phyloP scores from a whole-genome alignment of 2,113 vertebrate species.

The Taxidea taxus region DNA sequence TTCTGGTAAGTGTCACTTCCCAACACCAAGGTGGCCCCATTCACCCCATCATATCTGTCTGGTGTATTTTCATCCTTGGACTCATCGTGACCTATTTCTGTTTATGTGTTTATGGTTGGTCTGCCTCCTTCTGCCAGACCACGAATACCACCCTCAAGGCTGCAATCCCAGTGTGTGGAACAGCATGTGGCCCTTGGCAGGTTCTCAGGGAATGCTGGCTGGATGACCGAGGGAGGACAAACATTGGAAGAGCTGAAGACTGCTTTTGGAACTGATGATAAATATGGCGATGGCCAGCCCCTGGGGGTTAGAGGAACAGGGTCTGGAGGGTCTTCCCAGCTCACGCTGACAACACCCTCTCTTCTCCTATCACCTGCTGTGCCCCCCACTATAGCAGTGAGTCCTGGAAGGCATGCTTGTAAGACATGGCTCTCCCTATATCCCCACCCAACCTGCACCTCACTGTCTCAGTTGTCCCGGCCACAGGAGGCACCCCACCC shows the following conservation, averaged over 20 bases:
- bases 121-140: neutral
- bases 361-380: neutral
- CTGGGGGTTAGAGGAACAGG: neutral
- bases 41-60: neutral
- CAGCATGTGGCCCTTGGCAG: rapidly evolving
- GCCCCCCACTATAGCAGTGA: neutral
- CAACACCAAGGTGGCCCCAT: neutral
- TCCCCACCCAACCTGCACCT: neutral
- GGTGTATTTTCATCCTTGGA: neutral
- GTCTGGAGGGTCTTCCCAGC: neutral
- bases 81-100: neutral
- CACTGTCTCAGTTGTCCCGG: neutral
- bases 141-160: neutral
- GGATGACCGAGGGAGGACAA: neutral
- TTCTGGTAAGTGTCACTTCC: neutral
- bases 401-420: neutral
- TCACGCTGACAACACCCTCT: neutral
- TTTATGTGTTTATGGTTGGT: neutral
- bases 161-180: too few species aligned
- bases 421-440: neutral
- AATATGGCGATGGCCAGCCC: neutral
- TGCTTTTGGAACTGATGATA: neutral
- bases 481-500: neutral
- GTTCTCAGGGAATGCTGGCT: neutral
- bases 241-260: neutral